phyloP scores from a whole-genome alignment of 2,888 invertebrate species.

The Saturnia pavonia region DNA sequence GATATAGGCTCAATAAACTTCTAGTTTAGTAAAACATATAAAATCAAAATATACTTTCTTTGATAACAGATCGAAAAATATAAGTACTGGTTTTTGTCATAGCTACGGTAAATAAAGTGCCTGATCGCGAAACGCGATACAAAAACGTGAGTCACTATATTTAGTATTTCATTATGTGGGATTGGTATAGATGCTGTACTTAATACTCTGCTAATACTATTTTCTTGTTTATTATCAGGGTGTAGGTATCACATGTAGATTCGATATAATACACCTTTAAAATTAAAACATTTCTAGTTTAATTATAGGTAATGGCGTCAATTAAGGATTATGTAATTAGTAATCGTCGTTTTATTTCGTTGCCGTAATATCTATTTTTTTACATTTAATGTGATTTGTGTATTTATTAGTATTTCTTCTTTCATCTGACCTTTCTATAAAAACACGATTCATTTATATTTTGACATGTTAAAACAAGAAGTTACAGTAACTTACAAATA shows the following conservation, averaged over 20 bases:
- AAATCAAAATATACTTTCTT: no score
- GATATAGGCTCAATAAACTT: background rate
- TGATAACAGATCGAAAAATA: no score
- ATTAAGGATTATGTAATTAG: background rate
- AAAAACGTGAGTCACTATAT: background rate
- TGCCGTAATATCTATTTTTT: no score
- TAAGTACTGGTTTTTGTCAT: no score
- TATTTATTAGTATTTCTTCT: no score
- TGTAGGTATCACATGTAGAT: no score
- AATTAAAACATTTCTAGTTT: background rate
- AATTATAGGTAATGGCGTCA: background rate
- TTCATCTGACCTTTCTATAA: no score
- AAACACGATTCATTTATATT: no score
- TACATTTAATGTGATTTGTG: no score
- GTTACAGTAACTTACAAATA: background rate
- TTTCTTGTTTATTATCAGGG: background rate
- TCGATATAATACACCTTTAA: background rate
- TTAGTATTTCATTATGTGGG: background rate
- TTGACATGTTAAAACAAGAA: background rate
- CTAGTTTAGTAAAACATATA: background rate
- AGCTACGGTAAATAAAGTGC: no score
- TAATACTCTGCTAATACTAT: background rate
- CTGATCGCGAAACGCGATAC: background rate
- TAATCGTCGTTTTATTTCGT: no score
- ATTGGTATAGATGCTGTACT: background rate